These are phyloP conservation scores for Agriopis leucophaearia DNA, from an alignment of 2,888 invertebrate species.

Conservation along the genomic window DNA sequence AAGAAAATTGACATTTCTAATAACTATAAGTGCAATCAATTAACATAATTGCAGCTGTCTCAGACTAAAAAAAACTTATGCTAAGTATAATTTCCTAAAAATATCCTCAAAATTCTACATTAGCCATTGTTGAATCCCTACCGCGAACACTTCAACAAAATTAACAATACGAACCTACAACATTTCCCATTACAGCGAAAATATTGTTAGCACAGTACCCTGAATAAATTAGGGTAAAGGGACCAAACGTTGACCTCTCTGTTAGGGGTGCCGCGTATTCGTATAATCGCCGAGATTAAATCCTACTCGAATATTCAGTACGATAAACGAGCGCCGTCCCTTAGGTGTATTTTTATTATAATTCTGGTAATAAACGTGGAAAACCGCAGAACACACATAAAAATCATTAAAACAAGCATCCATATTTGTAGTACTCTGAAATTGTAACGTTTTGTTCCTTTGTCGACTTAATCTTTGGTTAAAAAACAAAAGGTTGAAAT, in stretches of 20 bases:
- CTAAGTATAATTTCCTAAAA: constrained; percentile 20
- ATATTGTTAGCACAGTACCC: constrained; percentile 44
- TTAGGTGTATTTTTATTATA: constrained; percentile 53
- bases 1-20: too few species aligned
- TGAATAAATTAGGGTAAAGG: constrained; percentile 47
- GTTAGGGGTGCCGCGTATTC: constrained; percentile 49
- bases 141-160: constrained; percentile 38
- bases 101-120: constrained; percentile 17
- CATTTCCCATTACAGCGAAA: constrained; percentile 42
- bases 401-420: constrained; percentile 35
- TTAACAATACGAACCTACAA: constrained; percentile 40
- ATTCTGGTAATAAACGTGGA: constrained; percentile 41
- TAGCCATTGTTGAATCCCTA: constrained; percentile 26
- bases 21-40: too few species aligned
- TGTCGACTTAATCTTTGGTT: constrained; percentile 18
- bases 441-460: constrained; percentile 20
- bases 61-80: background rate
- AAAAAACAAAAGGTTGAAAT: constrained; percentile 7
- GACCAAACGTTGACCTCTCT: constrained; percentile 43
- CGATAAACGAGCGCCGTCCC: constrained; percentile 50
- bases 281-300: constrained; percentile 62
- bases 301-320: constrained; percentile 57
- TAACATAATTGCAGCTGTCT: too few species aligned
- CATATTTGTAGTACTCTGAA: constrained; percentile 23
- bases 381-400: constrained; percentile 36